phyloP scores from a whole-genome alignment of 2,797 vertebrate genomes.

The Melanotaenia maccullochi region DNA sequence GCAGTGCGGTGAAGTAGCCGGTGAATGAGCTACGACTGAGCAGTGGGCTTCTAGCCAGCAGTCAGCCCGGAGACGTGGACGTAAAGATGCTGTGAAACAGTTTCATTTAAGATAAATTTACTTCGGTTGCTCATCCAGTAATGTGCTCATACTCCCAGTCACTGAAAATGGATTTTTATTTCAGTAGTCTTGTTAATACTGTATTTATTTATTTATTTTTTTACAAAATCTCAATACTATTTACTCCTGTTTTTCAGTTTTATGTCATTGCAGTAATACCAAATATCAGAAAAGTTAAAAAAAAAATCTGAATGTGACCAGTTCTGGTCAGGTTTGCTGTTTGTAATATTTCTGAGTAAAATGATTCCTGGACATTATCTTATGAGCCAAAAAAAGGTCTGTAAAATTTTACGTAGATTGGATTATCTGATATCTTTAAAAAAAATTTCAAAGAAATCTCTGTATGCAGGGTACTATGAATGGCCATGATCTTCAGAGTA shows the following conservation, averaged over 20 bases:
- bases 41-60: slow-evolving; percentile 13
- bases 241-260: background rate
- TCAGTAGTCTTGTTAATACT: background rate
- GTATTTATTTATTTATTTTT: background rate
- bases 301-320: background rate
- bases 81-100: background rate
- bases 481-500: too few relatives aligned
- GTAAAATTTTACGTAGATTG: too few relatives aligned
- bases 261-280: too few relatives aligned
- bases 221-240: background rate
- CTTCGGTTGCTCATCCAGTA: background rate
- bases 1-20: slow-evolving; percentile 25
- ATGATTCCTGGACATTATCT: background rate
- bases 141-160: slow-evolving; percentile 2
- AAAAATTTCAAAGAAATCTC: too few relatives aligned
- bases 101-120: slow-evolving; percentile 5
- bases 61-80: slow-evolving; percentile 3
- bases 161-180: background rate
- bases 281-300: background rate
- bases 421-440: too few relatives aligned
- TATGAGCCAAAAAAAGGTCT: too few relatives aligned
- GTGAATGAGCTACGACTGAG: slow-evolving; percentile 22
- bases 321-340: background rate
- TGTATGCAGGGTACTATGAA: too few relatives aligned
- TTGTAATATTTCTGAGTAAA: background rate